Evolutionary conservation across 2,113 vertebrate species (phyloP).

Genomic region (Hoplias malabaricus): DNA sequence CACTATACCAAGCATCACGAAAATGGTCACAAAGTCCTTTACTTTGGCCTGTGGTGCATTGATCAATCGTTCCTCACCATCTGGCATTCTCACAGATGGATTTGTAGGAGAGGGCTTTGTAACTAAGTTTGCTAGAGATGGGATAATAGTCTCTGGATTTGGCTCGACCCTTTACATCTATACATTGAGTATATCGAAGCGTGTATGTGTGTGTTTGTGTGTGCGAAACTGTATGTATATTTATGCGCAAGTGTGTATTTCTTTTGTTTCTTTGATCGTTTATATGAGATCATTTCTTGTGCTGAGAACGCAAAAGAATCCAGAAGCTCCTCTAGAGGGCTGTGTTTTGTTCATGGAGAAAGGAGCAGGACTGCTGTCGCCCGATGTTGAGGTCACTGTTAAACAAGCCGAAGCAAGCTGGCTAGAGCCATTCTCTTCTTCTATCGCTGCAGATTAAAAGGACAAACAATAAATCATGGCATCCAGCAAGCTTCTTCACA

Average conservation of each 20-base stretch:
- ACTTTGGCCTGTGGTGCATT: too few relatives aligned
- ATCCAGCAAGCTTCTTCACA: slow-evolving; percentile 27
- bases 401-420: slow-evolving; percentile 49
- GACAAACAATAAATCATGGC: slow-evolving; percentile 50
- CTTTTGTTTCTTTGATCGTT: slow-evolving; percentile 34
- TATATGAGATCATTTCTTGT: slow-evolving; percentile 33
- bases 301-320: slow-evolving; percentile 49
- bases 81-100: too few relatives aligned
- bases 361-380: slow-evolving; percentile 45
- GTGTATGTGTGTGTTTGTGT: slow-evolving; percentile 17
- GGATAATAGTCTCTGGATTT: too few relatives aligned
- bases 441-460: slow-evolving; percentile 52
- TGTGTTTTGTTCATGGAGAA: slow-evolving; percentile 39
- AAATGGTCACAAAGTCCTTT: too few relatives aligned
- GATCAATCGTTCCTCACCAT: too few relatives aligned
- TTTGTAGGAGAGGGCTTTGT: too few relatives aligned
- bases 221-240: not conserved
- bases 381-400: slow-evolving; percentile 47
- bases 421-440: slow-evolving; percentile 31
- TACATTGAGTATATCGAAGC: not conserved
- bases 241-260: not conserved
- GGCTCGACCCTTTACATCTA: too few relatives aligned
- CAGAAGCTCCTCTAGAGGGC: slow-evolving; percentile 40
- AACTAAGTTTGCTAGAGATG: too few relatives aligned
- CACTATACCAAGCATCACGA: too few relatives aligned